Base-by-base conservation (phyloP, 1,140 invertebrate genomes). In the Parapsyche elsis region DNA sequence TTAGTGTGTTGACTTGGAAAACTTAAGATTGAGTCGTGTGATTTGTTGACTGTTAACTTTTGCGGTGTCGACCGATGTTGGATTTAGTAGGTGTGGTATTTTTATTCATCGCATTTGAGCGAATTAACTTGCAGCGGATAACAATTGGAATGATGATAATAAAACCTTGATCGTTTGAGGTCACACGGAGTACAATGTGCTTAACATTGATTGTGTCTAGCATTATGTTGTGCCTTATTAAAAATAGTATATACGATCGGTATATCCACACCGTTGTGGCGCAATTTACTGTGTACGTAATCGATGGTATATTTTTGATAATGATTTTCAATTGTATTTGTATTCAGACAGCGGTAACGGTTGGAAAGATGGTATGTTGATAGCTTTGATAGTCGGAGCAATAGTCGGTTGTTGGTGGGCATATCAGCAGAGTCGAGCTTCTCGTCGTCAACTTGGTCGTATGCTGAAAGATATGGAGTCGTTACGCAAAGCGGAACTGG, bases 381-480 rank as follows among this genome's bases (percentile, higher is more conserved):
- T 96, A 19, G 93, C 94, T 1, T 90, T 96, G 71, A 88, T 97
- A 57, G 89, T 97, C 80, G 92, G 95, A 81, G 96, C 96, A 9
- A 90, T 96, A 78, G 93, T 94, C 74, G 95, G 95, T n/a, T 95
- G 94, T 83, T 98, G 95, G 94, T 96, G 96, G 86, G 95, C 94
- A 0, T 94, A 95, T 87, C 92, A 94, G 78, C 95, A 97, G 82
- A 96, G 97, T 85, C 95, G 96, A 85, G 94, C 92, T 84, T 96
- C 95, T 4, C 94, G 96, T 82, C 90, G 91, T 74, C 94, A 98
- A 85, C 89, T 98, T 45, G 92, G 92, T 73, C 93, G 95, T 78
- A 97, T 98, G 96, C 94, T 96, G 85, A 93, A 94, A 84, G 96
- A 98, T 84, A 96, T 98, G 95, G 97, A 98, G 84, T 94, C 94